phyloP scores from a whole-genome alignment of 2,797 vertebrate genomes.

The Corythornis leucogaster region DNA sequence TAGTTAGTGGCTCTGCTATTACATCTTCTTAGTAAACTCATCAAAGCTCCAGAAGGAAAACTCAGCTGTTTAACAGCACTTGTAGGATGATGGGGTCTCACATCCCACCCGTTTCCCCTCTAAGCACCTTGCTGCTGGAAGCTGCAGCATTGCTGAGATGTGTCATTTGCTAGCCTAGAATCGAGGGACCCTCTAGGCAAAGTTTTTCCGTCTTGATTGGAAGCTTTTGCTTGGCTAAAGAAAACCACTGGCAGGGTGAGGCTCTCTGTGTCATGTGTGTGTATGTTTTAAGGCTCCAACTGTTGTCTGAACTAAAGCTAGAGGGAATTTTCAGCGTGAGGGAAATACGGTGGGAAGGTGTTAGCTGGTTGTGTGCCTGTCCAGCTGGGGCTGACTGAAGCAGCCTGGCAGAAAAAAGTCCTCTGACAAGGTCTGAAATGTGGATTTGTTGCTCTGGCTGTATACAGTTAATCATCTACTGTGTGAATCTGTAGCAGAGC shows the following conservation, averaged over 20 bases:
- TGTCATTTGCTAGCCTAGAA: neutral
- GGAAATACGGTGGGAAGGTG: accelerated
- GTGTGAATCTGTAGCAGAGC: neutral
- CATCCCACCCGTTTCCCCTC: neutral
- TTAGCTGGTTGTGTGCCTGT: accelerated
- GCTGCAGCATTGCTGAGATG: neutral
- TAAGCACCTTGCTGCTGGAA: neutral
- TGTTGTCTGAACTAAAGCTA: neutral
- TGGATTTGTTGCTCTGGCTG: neutral
- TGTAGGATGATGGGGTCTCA: neutral
- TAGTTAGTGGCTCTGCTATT: neutral
- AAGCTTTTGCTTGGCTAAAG: neutral
- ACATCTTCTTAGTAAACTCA: neutral
- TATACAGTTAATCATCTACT: neutral
- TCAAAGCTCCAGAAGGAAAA: neutral
- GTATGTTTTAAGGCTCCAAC: neutral
- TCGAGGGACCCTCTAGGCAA: neutral
- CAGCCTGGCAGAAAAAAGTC: neutral
- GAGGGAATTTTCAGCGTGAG: neutral
- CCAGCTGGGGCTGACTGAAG: neutral
- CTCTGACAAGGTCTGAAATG: neutral
- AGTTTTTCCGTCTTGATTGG: neutral
- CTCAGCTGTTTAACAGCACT: neutral
- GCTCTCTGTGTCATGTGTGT: neutral
- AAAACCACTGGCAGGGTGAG: neutral